Base-by-base conservation (phyloP, 2,113 vertebrate genomes). In the Ceuthmochares aereus region DNA sequence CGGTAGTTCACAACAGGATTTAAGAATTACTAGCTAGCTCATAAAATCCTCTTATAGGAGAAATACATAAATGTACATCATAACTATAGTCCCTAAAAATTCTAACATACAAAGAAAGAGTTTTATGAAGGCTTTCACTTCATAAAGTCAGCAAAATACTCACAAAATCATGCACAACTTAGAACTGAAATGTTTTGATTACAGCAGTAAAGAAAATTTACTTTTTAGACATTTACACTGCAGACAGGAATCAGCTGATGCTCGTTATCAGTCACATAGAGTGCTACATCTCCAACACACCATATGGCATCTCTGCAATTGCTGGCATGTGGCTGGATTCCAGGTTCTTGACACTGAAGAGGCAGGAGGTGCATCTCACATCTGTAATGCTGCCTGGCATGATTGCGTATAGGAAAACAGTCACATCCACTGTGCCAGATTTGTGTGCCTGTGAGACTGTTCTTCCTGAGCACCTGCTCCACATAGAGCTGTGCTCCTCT, bases 401-500 rank as follows among this genome's bases (percentile, higher is more conserved):
- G 37, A 32, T 5, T 58, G 55, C 2, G 0, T 55, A 1, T 19
- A 13, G 36, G 49, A 83, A 49, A 79, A n/a, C 15, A 67, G 56
- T 23, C 0, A 0, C 36, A 15, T 40, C 10, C 2, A 0, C 51
- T 34, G 32, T 47, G 14, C 45, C 42, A 47, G 22, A 47, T 63
- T n/a, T 80, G 40, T 67, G 47, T 66, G 62, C 49, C 70, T 29
- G 49, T 40, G 78, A 54, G 15, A 22, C 12, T 64, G 43, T n/a
- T 67, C 54, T 75, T 91, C 62, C 25, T 29, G 25, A 73, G 25
- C 27, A 84, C 14, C 40, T 47, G 26, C 59, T 67, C 32, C 18
- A 14, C 10, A 13, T 49, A 8, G 14, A 49, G 25, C 84, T 79
- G 9, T 80, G 29, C 17, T 40, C 16, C 16, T 56, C 34, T 37